Evolutionary conservation across 2,113 vertebrate genomes (phyloP).

Genomic region (Brachyhypopomus occidentalis): DNA sequence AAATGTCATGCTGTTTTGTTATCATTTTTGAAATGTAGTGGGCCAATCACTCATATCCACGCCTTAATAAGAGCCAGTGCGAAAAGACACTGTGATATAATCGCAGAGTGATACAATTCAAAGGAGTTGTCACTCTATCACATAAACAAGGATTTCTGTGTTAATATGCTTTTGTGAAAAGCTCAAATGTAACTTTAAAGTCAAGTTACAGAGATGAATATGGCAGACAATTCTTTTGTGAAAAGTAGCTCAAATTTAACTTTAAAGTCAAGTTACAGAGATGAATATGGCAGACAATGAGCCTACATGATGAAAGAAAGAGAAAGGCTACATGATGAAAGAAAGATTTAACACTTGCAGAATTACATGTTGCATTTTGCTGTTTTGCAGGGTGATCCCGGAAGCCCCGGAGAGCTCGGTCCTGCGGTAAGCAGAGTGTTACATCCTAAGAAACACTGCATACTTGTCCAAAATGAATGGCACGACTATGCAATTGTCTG

Average conservation of each 20-base stretch:
- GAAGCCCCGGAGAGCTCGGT: slow-evolving; percentile 86
- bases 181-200: too few relatives aligned
- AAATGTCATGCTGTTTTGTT: neutral
- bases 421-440: slow-evolving; percentile 74
- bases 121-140: too few relatives aligned
- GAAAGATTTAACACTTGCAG: slow-evolving; percentile 19
- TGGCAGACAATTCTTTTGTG: too few relatives aligned
- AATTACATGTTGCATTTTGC: slow-evolving; percentile 12
- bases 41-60: neutral
- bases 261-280: too few relatives aligned
- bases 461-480: neutral
- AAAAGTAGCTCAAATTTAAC: too few relatives aligned
- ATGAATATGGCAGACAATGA: too few relatives aligned
- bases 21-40: neutral
- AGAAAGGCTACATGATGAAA: slow-evolving; percentile 10
- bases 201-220: too few relatives aligned
- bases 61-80: neutral
- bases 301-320: too few relatives aligned
- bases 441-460: neutral
- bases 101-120: too few relatives aligned
- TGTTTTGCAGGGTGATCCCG: slow-evolving; percentile 85
- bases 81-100: too few relatives aligned
- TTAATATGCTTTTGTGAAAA: too few relatives aligned
- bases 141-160: too few relatives aligned
- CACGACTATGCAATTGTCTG: neutral